Evolutionary conservation across 2,797 vertebrate genomes (phyloP), one percentile per base, ranked within the genome.

Genomic region (Gadopsis marmoratus): DNA sequence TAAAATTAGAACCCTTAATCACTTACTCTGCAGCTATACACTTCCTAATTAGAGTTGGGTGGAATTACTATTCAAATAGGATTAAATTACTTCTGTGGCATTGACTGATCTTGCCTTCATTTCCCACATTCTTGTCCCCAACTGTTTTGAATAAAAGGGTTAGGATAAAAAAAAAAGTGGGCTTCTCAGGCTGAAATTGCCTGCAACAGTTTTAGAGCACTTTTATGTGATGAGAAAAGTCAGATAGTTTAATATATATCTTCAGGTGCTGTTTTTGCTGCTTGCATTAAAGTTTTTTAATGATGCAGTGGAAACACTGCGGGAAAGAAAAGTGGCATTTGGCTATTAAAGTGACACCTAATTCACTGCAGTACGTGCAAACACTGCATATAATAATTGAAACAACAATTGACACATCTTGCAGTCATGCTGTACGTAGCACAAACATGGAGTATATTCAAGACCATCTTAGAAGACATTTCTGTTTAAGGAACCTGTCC

Each of bases 1-100:
- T 88, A 88, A 87, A 91, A 87, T 90, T 91, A 86, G 73, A 86
- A 37, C 76, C 70, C 56, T 87, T 92, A 90, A 90, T 94, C 83
- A 90, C 76, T 90, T 86, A 83, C 82, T 85, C 85, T 85, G 72
- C 77, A 78, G 85, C 83, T 78, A 86, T 84, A 83, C 63, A 78
- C 82, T 78, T 89, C 72, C 80, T 89, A 87, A 89, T 91, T 91
- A 89, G 84, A 88, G 82, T 68, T 85, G 76, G 86, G 79, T 86
- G 64, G 77, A 92, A 91, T 90, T 89, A 84, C 76, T 90, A 74
- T 89, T 92, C 76, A 85, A 90, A 91, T 86, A 86, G 83, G 84
- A 92, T 83, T 89, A 88, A 88, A 84, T 89, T 88, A 88, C 76
- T 73, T 84, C 69, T 85, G 76, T 86, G 81, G 86, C 82, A 85